Evolutionary conservation across 2,797 vertebrate genomes (phyloP).

Genomic region (Choloepus didactylus): DNA sequence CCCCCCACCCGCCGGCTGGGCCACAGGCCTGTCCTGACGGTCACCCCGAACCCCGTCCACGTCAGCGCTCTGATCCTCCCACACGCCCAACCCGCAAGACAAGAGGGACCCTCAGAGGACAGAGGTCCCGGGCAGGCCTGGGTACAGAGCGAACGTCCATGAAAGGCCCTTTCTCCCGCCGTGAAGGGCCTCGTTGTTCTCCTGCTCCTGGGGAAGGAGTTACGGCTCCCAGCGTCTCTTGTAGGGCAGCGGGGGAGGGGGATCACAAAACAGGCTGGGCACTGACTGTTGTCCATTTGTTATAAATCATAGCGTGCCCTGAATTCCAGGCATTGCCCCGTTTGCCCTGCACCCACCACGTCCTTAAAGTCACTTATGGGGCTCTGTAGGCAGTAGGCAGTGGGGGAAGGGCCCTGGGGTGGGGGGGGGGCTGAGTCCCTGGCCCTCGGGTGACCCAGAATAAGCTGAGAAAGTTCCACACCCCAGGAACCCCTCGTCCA

Average conservation of each 20-base stretch:
- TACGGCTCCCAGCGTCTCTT: neutral
- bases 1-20: neutral
- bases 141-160: neutral
- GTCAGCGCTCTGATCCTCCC: neutral
- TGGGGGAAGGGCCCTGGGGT: fast-evolving
- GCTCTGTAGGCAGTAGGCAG: too few species aligned
- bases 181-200: slow-evolving; percentile 30
- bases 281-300: neutral
- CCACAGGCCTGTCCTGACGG: neutral
- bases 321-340: neutral
- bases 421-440: neutral
- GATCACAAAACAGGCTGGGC: neutral
- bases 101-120: neutral
- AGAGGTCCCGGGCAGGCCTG: neutral
- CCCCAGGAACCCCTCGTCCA: neutral
- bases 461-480: neutral
- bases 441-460: neutral
- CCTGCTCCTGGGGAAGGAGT: neutral
- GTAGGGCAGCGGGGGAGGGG: neutral
- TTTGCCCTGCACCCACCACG: neutral
- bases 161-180: slow-evolving; percentile 3
- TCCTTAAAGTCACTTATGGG: neutral
- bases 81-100: neutral
- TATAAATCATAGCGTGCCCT: neutral
- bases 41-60: neutral